These are phyloP conservation scores for Bradypus variegatus DNA, from an alignment of 2,797 vertebrate species.

Conservation along the genomic window DNA sequence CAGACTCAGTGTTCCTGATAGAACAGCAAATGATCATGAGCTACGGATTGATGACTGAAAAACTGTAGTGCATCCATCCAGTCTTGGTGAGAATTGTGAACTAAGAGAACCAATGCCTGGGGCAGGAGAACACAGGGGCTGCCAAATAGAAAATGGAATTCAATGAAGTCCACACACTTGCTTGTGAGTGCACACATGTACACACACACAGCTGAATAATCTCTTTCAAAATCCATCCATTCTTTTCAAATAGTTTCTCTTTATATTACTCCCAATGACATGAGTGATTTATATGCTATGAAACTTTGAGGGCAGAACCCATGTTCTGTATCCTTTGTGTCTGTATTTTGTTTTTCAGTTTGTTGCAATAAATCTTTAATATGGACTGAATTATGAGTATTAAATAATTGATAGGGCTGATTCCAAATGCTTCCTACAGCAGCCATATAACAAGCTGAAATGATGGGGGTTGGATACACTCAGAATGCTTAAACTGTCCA, in stretches of 20 bases:
- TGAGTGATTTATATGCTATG: background rate
- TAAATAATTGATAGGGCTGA: constrained; percentile 55
- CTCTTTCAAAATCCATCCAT: background rate
- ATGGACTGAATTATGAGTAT: constrained; percentile 53
- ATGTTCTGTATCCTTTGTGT: background rate
- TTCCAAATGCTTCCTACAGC: background rate
- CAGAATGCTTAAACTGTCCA: background rate
- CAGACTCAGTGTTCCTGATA: background rate
- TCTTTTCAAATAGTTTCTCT: background rate
- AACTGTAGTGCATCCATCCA: background rate
- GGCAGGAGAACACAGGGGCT: background rate
- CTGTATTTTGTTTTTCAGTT: constrained; percentile 48
- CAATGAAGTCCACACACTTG: background rate
- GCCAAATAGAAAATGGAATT: background rate
- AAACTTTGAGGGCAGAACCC: background rate
- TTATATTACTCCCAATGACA: background rate
- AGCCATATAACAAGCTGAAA: background rate
- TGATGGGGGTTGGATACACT: background rate
- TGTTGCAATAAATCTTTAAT: constrained; percentile 64
- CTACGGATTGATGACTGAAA: background rate
- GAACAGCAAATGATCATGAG: accelerated
- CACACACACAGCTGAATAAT: background rate
- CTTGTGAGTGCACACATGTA: no score
- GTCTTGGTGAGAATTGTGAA: background rate
- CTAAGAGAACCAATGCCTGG: background rate